These are phyloP conservation scores for Drosophila fulvimacula DNA, from an alignment of 2,888 invertebrate genomes.

Conservation along the genomic window DNA sequence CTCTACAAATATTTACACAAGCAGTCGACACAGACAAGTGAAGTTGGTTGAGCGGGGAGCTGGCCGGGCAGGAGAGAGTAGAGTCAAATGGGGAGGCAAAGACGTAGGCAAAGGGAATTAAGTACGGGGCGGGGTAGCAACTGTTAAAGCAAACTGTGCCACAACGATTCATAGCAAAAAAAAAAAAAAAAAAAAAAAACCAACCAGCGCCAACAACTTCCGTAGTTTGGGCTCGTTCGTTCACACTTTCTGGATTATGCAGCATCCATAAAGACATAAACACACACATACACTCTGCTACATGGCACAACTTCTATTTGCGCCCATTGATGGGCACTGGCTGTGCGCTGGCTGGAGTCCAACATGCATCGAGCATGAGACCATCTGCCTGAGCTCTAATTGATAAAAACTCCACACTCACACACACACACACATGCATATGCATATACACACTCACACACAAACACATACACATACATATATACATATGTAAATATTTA, in stretches of 20 bases:
- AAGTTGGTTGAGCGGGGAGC: constrained; percentile 1
- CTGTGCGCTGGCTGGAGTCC: constrained; percentile 12
- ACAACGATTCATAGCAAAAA: constrained; percentile 34
- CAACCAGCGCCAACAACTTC: constrained; percentile 60
- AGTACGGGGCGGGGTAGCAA: constrained; percentile 15
- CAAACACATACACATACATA: neutral
- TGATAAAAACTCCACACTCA: constrained; percentile 14
- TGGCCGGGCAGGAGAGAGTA: neutral
- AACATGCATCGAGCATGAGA: constrained; percentile 33
- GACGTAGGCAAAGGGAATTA: constrained; percentile 1
- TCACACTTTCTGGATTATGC: constrained; percentile 68
- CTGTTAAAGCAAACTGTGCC: constrained; percentile 60
- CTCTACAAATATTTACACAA: constrained; percentile 71
- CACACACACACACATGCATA: neutral
- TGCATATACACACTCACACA: neutral
- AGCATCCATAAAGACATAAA: constrained; percentile 43
- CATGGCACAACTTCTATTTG: constrained; percentile 45
- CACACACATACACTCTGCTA: constrained; percentile 1
- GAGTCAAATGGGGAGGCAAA: neutral
- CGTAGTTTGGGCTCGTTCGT: constrained; percentile 59
- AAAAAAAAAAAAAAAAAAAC: neutral
- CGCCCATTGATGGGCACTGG: constrained; percentile 16
- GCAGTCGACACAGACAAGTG: constrained; percentile 32
- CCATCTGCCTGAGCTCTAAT: constrained; percentile 37
- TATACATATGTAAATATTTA: constrained; percentile 67